A percentile compares a stretch with the other conserved stretches of the same genome.
These are phyloP conservation scores for Villa cingulata DNA, from an alignment of 2,888 invertebrate species.

Conservation along the genomic window DNA sequence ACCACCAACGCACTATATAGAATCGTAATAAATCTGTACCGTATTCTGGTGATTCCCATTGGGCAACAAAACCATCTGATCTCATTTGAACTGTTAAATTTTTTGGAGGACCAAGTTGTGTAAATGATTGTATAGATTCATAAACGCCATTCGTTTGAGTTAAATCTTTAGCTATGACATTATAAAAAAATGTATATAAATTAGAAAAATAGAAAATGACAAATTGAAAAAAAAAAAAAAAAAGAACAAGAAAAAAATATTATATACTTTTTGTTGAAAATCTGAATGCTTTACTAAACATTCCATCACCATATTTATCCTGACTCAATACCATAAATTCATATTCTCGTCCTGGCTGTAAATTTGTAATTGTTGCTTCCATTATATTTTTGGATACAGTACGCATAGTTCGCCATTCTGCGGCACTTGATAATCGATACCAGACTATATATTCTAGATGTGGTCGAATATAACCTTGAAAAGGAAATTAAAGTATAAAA, in stretches of 20 bases:
- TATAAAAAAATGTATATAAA: background rate
- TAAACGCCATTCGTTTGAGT: conserved; percentile 17
- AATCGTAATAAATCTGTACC: conserved; percentile 43
- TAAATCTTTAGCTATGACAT: conserved; percentile 14
- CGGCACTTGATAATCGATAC: conserved; percentile 61
- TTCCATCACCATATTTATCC: conserved; percentile 75
- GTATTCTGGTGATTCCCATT: conserved; percentile 54
- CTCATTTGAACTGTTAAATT: conserved; percentile 58
- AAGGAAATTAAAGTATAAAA: background rate
- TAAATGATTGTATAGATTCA: conserved; percentile 23
- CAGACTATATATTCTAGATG: conserved; percentile 74
- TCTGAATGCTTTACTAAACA: conserved; percentile 73
- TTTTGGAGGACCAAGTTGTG: conserved; percentile 45
- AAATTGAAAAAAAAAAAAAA: background rate
- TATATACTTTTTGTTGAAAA: conserved; percentile 51
- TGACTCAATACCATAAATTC: conserved; percentile 84
- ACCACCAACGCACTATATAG: conserved; percentile 59
- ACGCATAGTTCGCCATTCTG: conserved; percentile 73
- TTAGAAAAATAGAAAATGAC: background rate
- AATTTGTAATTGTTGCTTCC: conserved; percentile 63
- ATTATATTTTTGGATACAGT: conserved; percentile 57
- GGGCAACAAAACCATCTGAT: conserved; percentile 61
- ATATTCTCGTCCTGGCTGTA: conserved; percentile 64
- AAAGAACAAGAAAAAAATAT: background rate
- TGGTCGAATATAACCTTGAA: conserved; percentile 52